These are phyloP conservation scores for Sphaerophoria taeniata DNA, from an alignment of 2,888 invertebrate genomes.

Conservation along the genomic window DNA sequence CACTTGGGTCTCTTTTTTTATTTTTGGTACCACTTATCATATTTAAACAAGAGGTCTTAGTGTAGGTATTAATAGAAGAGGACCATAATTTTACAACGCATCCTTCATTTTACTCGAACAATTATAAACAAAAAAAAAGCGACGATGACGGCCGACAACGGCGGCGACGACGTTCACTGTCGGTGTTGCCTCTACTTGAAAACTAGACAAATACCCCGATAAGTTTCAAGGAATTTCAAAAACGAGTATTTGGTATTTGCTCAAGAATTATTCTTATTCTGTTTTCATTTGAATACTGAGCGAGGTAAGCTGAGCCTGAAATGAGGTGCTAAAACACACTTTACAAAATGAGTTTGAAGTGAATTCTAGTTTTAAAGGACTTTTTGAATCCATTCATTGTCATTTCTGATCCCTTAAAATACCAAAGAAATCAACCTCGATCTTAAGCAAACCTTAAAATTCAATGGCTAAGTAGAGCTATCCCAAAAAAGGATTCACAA, in stretches of 20 bases:
- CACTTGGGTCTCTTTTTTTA: conserved; percentile 16
- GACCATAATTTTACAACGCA: conserved; percentile 2
- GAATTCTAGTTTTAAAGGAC: background rate
- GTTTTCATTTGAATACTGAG: background rate
- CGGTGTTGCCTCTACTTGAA: conserved; percentile 18
- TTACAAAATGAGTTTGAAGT: background rate
- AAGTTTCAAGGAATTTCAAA: conserved; percentile 22
- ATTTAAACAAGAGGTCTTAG: conserved; percentile 27
- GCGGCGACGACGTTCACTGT: background rate
- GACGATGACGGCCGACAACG: conserved; percentile 1
- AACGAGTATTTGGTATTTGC: conserved; percentile 9
- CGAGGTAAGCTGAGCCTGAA: background rate
- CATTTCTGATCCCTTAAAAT: too few species aligned
- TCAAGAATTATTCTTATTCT: background rate
- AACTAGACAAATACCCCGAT: conserved; percentile 33
- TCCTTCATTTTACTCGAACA: conserved; percentile 17
- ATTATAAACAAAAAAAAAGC: background rate
- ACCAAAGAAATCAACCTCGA: too few species aligned
- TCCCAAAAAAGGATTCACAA: too few species aligned
- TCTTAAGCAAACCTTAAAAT: too few species aligned
- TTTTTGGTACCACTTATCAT: conserved; percentile 36
- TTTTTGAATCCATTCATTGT: background rate
- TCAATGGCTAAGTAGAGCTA: too few species aligned
- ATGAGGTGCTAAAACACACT: background rate
- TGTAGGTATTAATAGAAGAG: conserved; percentile 1